Evolutionary conservation across 2,113 vertebrate species (phyloP), one percentile per base, ranked within the genome.

Genomic region (Arenaria interpres): DNA sequence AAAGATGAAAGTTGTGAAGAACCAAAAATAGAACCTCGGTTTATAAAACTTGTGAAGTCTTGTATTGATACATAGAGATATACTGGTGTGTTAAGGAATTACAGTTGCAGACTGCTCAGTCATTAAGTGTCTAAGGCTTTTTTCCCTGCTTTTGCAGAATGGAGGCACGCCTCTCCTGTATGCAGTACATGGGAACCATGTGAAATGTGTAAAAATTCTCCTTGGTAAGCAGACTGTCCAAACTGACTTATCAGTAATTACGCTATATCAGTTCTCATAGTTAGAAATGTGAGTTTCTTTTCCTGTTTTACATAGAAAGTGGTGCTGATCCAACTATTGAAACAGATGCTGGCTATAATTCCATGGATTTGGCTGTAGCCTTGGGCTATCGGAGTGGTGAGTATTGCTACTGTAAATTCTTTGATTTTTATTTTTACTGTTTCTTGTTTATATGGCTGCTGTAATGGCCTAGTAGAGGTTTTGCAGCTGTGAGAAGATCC

Each of bases 291-390:
- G 33, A 75, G 39, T 16, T 75, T 88, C n/a, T 84, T 12, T 74
- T 97, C 32, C 57, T 97, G 0, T 97, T 94, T 97, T 88, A 78
- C 92, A 5, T 88, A 99, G 99, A 99, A 96, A 99, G 97, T 53
- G 99, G 99, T 87, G 99, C 99, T 75, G 99, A 99, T 97, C 99
- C 99, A 69, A 99, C 99, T 80, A 97, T 99, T 2, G 99, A 99
- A 98, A 99, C 99, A 1, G 99, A 99, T 69, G 99, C 99, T 86
- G 99, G 99, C 53, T 99, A 99, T 96, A 99, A 99, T 97, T 99
- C 99, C 53, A 99, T 99, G 99, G 99, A 99, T 97, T 99, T 99
- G 98, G 99, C 99, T 79, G 99, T 99, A 83, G 99, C 99, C 21
- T 98, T 99, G 98, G 99, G 99, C 57, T 99, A 99, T 95, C 98